These are phyloP conservation scores for Shinisaurus crocodilurus DNA, from an alignment of 2,113 vertebrate genomes.

Conservation along the genomic window DNA sequence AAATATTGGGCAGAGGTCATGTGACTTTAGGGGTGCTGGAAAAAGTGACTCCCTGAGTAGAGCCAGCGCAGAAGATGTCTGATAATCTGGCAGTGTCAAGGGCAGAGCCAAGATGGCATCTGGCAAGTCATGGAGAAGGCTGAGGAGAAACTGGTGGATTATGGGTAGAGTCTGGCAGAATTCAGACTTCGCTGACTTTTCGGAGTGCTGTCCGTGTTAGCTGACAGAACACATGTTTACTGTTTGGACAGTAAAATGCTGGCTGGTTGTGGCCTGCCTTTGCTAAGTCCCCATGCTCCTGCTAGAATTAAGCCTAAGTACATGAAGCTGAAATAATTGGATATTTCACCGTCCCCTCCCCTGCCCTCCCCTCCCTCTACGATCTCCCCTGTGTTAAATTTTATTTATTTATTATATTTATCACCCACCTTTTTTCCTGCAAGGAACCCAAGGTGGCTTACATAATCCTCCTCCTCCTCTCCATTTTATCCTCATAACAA, in stretches of 20 bases:
- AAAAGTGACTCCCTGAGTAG: neutral
- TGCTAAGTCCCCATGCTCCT: too few species aligned
- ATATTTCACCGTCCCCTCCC: too few species aligned
- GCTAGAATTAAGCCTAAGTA: too few species aligned
- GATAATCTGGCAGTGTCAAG: neutral
- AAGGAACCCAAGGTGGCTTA: too few species aligned
- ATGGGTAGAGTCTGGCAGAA: neutral
- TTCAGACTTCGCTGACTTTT: neutral
- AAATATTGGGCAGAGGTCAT: too few species aligned
- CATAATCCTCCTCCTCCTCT: too few species aligned
- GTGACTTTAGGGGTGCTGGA: neutral
- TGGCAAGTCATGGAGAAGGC: neutral
- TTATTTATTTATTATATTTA: too few species aligned
- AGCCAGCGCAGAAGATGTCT: neutral
- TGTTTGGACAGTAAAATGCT: neutral
- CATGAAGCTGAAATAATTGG: too few species aligned
- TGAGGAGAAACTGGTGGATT: neutral
- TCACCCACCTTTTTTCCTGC: too few species aligned
- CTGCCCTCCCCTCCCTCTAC: too few species aligned
- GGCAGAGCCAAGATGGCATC: neutral
- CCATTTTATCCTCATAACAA: too few species aligned
- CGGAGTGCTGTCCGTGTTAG: neutral
- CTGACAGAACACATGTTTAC: neutral
- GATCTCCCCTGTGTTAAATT: too few species aligned
- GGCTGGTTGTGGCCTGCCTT: neutral